phyloP scores from a whole-genome alignment of 2,113 vertebrate species.

The Channa maculata region DNA sequence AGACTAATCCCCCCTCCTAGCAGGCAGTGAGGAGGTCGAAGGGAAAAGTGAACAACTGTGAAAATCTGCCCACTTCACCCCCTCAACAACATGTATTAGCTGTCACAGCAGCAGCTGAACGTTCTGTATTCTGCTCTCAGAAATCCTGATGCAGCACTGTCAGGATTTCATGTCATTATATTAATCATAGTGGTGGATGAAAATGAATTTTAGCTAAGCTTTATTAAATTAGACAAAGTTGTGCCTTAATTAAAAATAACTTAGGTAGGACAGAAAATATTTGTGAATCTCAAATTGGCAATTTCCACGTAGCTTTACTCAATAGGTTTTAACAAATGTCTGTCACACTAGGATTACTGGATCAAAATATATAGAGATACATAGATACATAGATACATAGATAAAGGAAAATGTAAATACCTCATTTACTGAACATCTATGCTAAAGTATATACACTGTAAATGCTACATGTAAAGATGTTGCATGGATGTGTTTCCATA shows the following conservation, averaged over 20 bases:
- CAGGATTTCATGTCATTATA: constrained; percentile 27
- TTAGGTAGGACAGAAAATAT: constrained; percentile 10
- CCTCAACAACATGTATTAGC: constrained; percentile 1
- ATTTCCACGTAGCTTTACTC: background rate
- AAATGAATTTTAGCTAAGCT: constrained; percentile 43
- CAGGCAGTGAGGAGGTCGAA: background rate
- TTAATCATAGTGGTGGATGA: constrained; percentile 12
- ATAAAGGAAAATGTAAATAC: background rate
- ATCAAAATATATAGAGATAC: background rate
- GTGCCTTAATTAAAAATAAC: constrained; percentile 33
- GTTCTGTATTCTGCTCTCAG: background rate
- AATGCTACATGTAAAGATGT: constrained; percentile 18
- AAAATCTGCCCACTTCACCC: constrained; percentile 14
- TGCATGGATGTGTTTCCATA: constrained; percentile 41
- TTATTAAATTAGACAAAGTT: constrained; percentile 12
- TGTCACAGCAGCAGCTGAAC: background rate
- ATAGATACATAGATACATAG: background rate
- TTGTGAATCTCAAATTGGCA: background rate
- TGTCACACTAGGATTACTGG: background rate
- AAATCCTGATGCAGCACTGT: constrained; percentile 35
- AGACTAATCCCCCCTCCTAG: background rate
- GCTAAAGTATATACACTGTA: background rate
- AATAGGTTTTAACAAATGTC: background rate
- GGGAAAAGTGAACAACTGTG: constrained; percentile 1
- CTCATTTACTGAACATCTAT: background rate